These are phyloP conservation scores for Protophormia terraenovae DNA, from an alignment of 2,888 invertebrate species.

Conservation along the genomic window DNA sequence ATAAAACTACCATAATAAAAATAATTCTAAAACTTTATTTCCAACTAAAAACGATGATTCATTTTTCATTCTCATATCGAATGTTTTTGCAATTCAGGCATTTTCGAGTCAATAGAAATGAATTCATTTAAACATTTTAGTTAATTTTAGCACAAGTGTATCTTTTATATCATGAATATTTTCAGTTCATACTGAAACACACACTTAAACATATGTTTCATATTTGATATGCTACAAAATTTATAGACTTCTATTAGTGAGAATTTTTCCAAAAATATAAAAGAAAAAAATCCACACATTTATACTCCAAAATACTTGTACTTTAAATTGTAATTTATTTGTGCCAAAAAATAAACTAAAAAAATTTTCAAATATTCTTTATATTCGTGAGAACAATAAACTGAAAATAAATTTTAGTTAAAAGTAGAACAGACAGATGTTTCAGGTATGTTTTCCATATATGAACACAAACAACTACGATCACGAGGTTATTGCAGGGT, in stretches of 20 bases:
- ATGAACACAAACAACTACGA: not conserved
- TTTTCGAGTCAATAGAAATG: not conserved
- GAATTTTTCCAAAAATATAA: not conserved
- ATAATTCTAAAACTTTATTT: too few species aligned
- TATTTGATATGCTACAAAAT: not conserved
- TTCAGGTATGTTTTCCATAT: constrained; percentile 21
- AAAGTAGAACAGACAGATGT: constrained; percentile 44
- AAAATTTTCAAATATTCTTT: not conserved
- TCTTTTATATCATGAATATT: too few species aligned
- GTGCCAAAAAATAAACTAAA: constrained; percentile 26
- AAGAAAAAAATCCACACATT: not conserved
- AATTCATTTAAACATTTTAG: not conserved
- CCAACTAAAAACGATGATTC: not conserved
- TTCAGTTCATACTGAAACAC: too few species aligned
- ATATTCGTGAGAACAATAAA: constrained; percentile 42
- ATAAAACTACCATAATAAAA: too few species aligned
- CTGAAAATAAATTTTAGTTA: not conserved
- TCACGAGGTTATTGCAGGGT: not conserved
- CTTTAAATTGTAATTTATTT: constrained; percentile 34
- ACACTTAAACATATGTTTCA: not conserved
- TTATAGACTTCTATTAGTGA: constrained; percentile 25
- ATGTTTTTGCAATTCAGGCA: not conserved
- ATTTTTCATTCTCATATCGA: not conserved
- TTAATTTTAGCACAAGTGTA: too few species aligned
- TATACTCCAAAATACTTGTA: not conserved